Evolutionary conservation across 2,113 vertebrate genomes (phyloP), one percentile per base, ranked within the genome.

Genomic region (Chionodraco myersi): DNA sequence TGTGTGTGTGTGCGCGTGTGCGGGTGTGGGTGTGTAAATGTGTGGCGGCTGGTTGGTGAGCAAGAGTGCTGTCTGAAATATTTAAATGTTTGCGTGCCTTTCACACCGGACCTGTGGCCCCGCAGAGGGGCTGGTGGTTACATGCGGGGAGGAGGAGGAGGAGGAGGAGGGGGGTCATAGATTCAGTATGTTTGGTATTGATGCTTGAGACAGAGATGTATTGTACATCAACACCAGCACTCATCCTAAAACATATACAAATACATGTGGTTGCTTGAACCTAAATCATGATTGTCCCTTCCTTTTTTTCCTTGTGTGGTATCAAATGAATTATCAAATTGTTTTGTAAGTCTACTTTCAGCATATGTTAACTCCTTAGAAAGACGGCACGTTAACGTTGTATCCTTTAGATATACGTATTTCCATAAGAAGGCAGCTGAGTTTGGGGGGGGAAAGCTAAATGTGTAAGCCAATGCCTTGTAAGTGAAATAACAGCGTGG

Each of bases 41-140:
- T 72, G 66, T 18, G 67, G 77, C 44, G 75, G 71, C 7, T 47
- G 70, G 71, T 69, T 18, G 64, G 79, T 51, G 75, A 81, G 77
- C 15, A 23, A 75, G 79, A 86, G 90, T 71, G 81, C 23, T 0
- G 73, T 78, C 80, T 95, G 88, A 94, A 95, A 94, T 94, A 94
- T 95, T 94, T 90, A 94, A 91, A 91, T 84, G 84, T 92, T 92
- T 93, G 88, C 89, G 85, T 93, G 92, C 88, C 11, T 87, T 89
- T 92, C 88, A 91, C 85, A 81, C 87, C 44, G 26, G 88, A 91
- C 90, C 80, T 83, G 72, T 86, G 85, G 74, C 68, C 86, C 65
- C 57, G 16, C 48, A 59, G 77, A 61, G 77, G 71, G 66, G 77
- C 58, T 12, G 3, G 58, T 23, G 63, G 65, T 66, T 53, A 21